Base-by-base conservation (phyloP, 1,140 invertebrate species). In the Cataglyphis hispanica region DNA sequence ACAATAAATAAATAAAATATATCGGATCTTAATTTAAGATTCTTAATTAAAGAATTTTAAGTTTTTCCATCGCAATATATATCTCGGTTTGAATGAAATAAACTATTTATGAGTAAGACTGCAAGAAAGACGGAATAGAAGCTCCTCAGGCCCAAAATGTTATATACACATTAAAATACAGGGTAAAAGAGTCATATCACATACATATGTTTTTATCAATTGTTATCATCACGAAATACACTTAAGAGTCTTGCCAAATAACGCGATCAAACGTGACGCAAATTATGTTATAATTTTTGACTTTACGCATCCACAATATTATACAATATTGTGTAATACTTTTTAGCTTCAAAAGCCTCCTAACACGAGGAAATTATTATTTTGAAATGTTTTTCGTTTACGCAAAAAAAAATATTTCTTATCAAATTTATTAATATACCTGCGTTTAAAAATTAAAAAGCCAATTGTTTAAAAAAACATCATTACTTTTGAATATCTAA, bases 151-250 rank as follows among this genome's bases (percentile, higher is more conserved):
- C 53, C 88, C 80, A 81, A 91, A 50, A 60, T 86, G 89, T 92
- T 93, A 84, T 85, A 87, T 93, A 91, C 86, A 88, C 87, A 91
- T 92, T 91, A 86, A 92, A 92, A 93, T 86, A 93, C 93, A 93
- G 92, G 93, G 92, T 94, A 94, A 92, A 92, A 92, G 87, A 93
- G 89, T 93, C 92, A 94, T 94, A 93, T 93, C 90, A 50, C 46
- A 50, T 2, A 50, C 46, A 87, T 89, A 92, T 91, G 91, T 92
- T 94, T 50, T 90, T 91, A 91, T 88, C 86, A 85, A 80, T 91
- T 89, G 84, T 87, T 72, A 85, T 58, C 63, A 75, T 56, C 69
- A 58, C 61, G 37, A 81, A 31, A 69, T 87, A 87, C 90, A 91
- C 63, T 90, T 90, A 90, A 83, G 66, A 86, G 84, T 63, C 78